Percentiles rank a stretch among this genome's conserved stretches.
These are phyloP conservation scores for Andrena haemorrhoa DNA, from an alignment of 2,888 invertebrate genomes.

Conservation along the genomic window DNA sequence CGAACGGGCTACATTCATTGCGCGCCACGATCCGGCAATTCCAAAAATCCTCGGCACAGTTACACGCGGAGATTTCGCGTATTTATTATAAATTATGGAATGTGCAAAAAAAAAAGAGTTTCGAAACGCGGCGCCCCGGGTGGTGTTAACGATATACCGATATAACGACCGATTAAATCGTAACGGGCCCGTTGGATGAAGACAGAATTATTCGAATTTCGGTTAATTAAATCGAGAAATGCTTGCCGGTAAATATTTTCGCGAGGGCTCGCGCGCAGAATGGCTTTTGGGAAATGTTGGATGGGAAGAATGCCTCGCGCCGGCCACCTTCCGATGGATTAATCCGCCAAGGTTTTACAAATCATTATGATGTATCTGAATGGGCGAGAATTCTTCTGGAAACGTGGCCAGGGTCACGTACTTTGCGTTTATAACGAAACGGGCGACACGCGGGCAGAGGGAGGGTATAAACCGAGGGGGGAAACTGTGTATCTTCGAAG, in stretches of 20 bases:
- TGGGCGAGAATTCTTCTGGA: constrained; percentile 49
- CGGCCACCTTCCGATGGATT: neutral
- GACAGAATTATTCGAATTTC: constrained; percentile 10
- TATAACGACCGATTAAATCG: constrained; percentile 27
- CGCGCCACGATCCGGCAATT: constrained; percentile 29
- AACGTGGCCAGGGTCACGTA: constrained; percentile 66
- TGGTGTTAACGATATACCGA: constrained; percentile 18
- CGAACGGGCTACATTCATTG: constrained; percentile 48
- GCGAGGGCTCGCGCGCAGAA: neutral
- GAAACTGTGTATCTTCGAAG: constrained; percentile 73
- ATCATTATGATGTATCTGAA: constrained; percentile 56
- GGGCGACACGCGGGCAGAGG: constrained; percentile 54
- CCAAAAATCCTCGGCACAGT: constrained; percentile 57
- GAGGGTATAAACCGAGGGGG: constrained; percentile 63
- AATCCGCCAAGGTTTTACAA: constrained; percentile 34
- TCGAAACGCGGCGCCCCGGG: neutral
- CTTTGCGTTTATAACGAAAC: constrained; percentile 71
- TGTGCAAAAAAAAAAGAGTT: constrained; percentile 9
- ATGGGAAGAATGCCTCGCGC: neutral
- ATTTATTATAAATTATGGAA: constrained; percentile 47
- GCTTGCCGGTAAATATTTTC: constrained; percentile 43
- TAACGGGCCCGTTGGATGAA: constrained; percentile 5
- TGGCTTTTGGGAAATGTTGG: neutral
- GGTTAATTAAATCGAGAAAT: constrained; percentile 9
- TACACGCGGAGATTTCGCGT: constrained; percentile 37